Evolutionary conservation across 2,113 vertebrate genomes (phyloP), one percentile per base, ranked within the genome.

Genomic region (Rhinopomastus cyanomelas): DNA sequence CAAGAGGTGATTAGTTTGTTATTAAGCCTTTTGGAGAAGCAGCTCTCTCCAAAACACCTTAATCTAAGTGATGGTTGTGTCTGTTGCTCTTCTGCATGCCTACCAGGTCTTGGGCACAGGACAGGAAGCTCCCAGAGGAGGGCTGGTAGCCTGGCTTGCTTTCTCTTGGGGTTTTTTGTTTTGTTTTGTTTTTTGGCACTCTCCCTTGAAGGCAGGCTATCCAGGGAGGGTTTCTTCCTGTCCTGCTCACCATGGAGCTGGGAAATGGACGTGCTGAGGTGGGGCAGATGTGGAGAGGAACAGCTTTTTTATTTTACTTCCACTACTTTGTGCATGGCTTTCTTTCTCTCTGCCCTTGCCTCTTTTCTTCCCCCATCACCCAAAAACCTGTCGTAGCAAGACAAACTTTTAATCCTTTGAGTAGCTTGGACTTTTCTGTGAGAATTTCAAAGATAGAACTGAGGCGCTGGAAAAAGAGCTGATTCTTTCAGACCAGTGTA

Each of bases 161-260:
- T 74, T 69, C 0, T 1, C 30, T 75, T 16, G 0, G 1, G n/a
- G n/a, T n/a, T n/a, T n/a, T n/a, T n/a, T 42, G 39, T 42, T 68
- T 78, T 67, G 56, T 32, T 37, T 4, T 21, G 15, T 5, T 19
- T 46, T 90, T 85, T 26, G 30, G n/a, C 21, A 73, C 18, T 3
- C 5, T 85, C 16, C 34, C 27, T 61, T 65, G 10, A 81, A 62
- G 53, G 27, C 36, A n/a, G 14, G 5, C 19, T 79, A 0, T 62
- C 37, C 2, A 0, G 4, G 16, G 3, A 6, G 5, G 2, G 1
- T 8, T 73, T 76, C 19, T 59, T 46, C n/a, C 25, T 52, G 23
- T 76, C 27, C 16, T 30, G 17, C 27, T 85, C 8, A 25, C 26
- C 10, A 11, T 22, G 16, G 39, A 87, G 27, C 5, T 87, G 46